Percentiles rank a stretch among this genome's conserved stretches.
Conservation (phyloP, 2,113 vertebrate species). For the Climacteris rufus region DNA sequence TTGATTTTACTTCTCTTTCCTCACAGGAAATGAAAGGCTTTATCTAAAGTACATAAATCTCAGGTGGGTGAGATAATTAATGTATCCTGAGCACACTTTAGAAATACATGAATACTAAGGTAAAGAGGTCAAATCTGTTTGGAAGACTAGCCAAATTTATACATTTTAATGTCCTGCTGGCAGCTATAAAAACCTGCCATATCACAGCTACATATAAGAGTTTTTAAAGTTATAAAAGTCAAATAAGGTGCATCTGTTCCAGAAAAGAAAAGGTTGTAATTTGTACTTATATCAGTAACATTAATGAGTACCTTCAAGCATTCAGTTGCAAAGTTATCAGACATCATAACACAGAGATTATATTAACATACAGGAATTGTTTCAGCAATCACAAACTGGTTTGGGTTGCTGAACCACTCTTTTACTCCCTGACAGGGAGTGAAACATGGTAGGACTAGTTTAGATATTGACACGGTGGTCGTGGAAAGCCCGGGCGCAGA, state of each 20-base stretch:
- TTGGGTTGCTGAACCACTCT: not conserved
- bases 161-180: not conserved
- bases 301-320: not conserved
- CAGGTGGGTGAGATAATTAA: not conserved
- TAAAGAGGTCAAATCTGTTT: not conserved
- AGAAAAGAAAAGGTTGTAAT: not conserved
- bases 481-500: too few relatives aligned
- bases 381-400: not conserved
- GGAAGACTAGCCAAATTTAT: not conserved
- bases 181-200: not conserved
- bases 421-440: not conserved
- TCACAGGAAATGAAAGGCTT: conserved; percentile 34
- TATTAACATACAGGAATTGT: not conserved
- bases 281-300: not conserved
- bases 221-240: not conserved
- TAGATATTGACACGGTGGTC: too few relatives aligned
- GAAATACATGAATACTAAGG: not conserved
- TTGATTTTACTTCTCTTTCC: conserved; percentile 9
- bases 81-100: not conserved
- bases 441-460: not conserved
- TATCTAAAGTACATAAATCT: conserved; percentile 7
- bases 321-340: not conserved
- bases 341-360: not conserved
- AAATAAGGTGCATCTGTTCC: not conserved
- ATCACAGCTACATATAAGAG: not conserved